phyloP scores from a whole-genome alignment of 35 echinoderm and acorn worm genomes.

The Diadema setosum region DNA sequence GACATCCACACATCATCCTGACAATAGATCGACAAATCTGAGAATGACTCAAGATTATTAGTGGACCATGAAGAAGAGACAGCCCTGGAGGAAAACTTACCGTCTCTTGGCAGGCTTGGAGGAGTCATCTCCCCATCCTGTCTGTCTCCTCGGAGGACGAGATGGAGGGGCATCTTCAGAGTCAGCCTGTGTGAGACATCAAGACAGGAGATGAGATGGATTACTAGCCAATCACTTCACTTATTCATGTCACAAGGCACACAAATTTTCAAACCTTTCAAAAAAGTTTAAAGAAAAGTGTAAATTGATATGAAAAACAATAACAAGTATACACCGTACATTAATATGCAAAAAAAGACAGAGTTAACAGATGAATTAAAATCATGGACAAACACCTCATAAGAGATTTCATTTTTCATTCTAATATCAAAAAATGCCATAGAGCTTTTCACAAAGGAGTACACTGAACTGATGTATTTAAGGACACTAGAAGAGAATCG shows the following conservation, averaged over 20 bases:
- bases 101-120: slow-evolving; percentile 29
- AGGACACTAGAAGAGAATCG: too few species aligned
- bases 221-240: background rate
- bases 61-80: too few species aligned
- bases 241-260: background rate
- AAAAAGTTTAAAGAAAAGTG: background rate
- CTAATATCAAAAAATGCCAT: too few species aligned
- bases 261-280: background rate
- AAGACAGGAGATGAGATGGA: background rate
- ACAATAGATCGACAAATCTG: too few species aligned
- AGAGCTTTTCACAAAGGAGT: too few species aligned
- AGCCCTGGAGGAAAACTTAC: too few species aligned
- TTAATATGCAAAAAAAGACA: background rate
- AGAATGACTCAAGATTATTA: too few species aligned
- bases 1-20: too few species aligned
- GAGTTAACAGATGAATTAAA: background rate
- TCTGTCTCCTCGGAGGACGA: slow-evolving; percentile 69
- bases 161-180: slow-evolving; percentile 30
- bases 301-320: background rate
- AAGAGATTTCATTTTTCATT: too few species aligned
- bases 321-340: background rate
- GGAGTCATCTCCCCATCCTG: slow-evolving; percentile 76
- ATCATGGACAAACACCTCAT: too few species aligned
- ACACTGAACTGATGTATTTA: too few species aligned
- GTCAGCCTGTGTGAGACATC: background rate